phyloP scores from a whole-genome alignment of 64 coral and sea anemone species.

The Stichodactyla mertensii region DNA sequence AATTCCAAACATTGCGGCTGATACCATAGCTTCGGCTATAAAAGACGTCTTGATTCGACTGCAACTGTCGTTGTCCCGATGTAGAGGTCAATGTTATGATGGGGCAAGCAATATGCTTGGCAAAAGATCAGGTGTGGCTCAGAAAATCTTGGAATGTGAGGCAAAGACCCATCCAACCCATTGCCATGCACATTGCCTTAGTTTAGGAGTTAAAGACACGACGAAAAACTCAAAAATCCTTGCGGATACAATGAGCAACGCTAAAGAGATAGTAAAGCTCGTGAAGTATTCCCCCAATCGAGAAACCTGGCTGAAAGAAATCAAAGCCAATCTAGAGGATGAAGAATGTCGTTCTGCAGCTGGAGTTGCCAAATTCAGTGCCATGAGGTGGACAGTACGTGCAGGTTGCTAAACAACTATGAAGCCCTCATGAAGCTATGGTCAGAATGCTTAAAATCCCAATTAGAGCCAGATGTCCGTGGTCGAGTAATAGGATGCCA shows the following conservation, averaged over 20 bases:
- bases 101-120: constrained; percentile 36
- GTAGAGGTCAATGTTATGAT: constrained; percentile 49
- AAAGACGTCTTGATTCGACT: constrained; percentile 21
- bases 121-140: constrained; percentile 18
- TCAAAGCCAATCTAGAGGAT: constrained; percentile 29
- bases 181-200: constrained; percentile 17
- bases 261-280: constrained; percentile 36
- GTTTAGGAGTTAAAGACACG: constrained; percentile 24
- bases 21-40: constrained; percentile 3
- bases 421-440: constrained; percentile 7
- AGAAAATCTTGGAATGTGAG: constrained; percentile 25
- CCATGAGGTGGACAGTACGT: constrained; percentile 30
- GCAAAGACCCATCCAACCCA: constrained; percentile 32
- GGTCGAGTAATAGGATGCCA: constrained; percentile 23
- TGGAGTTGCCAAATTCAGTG: constrained; percentile 34
- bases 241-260: constrained; percentile 13
- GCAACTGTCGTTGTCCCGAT: constrained; percentile 4
- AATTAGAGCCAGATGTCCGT: constrained; percentile 20
- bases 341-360: constrained; percentile 8
- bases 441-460: constrained; percentile 2
- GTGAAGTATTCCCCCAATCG: constrained; percentile 38
- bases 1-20: constrained; percentile 10
- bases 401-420: constrained; percentile 32
- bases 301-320: constrained; percentile 24
- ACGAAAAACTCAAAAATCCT: constrained; percentile 10